phyloP scores from a whole-genome alignment of 2,113 vertebrate species.

The Proteles cristata region DNA sequence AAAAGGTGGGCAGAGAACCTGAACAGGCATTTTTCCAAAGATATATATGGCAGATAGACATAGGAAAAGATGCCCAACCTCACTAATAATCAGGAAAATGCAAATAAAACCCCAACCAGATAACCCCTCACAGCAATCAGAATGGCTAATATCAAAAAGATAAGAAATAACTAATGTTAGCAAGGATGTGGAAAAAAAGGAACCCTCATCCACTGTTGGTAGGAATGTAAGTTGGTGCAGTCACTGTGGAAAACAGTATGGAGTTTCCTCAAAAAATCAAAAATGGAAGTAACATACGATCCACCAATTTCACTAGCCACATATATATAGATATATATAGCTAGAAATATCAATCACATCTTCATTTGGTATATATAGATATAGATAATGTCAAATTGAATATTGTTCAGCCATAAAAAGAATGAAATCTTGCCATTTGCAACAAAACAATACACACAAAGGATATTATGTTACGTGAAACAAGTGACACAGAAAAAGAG shows the following conservation, averaged over 20 bases:
- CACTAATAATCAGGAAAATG: not conserved
- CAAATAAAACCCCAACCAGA: not conserved
- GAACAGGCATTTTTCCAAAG: not conserved
- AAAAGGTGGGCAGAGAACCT: not conserved
- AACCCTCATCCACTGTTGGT: not conserved
- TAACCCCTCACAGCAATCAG: not conserved
- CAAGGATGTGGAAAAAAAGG: not conserved
- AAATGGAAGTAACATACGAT: not conserved
- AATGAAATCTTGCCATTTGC: not conserved
- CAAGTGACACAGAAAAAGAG: not conserved
- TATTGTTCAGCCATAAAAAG: too few relatives aligned
- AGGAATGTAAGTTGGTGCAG: not conserved
- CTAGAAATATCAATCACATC: too few relatives aligned
- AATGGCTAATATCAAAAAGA: not conserved
- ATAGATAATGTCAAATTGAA: too few relatives aligned
- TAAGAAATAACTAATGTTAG: not conserved
- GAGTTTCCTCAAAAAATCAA: not conserved
- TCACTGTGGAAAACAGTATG: not conserved
- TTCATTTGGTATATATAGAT: too few relatives aligned
- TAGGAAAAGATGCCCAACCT: not conserved
- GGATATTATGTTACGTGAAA: not conserved
- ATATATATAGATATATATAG: too few relatives aligned
- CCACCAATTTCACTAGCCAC: not conserved
- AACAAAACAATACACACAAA: not conserved
- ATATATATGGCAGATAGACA: not conserved